Percentiles rank a stretch among this genome's conserved stretches.
Conservation (phyloP, 2,797 vertebrate species). For the Stomatorhinus walkeri region DNA sequence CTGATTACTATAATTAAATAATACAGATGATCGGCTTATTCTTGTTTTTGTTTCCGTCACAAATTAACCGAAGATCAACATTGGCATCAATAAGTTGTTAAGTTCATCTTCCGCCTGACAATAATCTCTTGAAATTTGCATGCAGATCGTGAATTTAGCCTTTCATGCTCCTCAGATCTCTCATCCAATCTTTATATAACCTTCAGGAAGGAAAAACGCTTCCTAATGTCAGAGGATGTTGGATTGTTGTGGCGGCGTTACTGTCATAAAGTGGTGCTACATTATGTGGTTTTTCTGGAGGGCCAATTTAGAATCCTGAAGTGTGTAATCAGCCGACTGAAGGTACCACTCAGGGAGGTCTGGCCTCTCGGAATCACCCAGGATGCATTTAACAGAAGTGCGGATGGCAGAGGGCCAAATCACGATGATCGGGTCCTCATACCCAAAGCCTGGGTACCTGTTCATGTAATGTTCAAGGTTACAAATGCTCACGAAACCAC, state of each 20-base stretch:
- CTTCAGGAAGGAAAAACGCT: not conserved
- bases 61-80: not conserved
- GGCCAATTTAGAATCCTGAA: not conserved
- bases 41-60: not conserved
- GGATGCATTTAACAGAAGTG: not conserved
- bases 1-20: not conserved
- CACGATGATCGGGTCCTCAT: not conserved
- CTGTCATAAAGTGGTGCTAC: not conserved
- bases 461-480: not conserved
- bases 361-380: not conserved
- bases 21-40: not conserved
- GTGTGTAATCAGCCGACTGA: not conserved
- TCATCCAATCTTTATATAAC: not conserved
- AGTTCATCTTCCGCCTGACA: not conserved
- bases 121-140: not conserved
- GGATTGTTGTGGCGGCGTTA: not conserved
- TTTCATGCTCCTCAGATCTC: not conserved
- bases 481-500: not conserved
- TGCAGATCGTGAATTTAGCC: not conserved
- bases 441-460: not conserved
- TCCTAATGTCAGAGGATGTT: not conserved
- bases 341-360: not conserved
- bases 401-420: not conserved
- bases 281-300: not conserved
- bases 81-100: not conserved